Conservation (phyloP, 2,797 vertebrate species). For the Clamator glandarius region DNA sequence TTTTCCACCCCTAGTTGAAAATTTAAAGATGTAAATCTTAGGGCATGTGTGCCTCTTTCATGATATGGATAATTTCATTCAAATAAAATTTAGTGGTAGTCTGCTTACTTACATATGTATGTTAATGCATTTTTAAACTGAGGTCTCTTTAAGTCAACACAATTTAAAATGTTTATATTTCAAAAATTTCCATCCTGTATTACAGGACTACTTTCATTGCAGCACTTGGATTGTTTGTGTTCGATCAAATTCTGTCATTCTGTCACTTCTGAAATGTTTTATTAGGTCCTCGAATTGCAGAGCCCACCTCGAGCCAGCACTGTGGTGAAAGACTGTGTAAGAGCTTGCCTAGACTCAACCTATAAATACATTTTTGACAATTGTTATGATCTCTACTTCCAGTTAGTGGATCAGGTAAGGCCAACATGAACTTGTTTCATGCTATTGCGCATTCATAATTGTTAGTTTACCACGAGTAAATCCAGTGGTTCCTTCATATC, state of each 20-base stretch:
- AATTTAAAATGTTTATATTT: not conserved
- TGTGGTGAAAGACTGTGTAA: slow-evolving; percentile 96
- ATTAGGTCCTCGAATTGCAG: slow-evolving; percentile 94
- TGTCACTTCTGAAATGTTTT: not conserved
- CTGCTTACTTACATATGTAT: not conserved
- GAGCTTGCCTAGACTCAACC: slow-evolving; percentile 93
- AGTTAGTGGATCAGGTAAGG: slow-evolving; percentile 92
- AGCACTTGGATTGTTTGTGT: not conserved
- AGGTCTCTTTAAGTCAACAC: not conserved
- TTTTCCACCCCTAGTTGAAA: not conserved
- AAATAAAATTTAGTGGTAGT: not conserved
- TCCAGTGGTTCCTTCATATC: not conserved
- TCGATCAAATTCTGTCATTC: not conserved
- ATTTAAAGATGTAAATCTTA: not conserved
- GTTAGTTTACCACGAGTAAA: not conserved
- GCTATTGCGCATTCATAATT: not conserved
- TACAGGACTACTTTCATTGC: not conserved
- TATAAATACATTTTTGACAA: slow-evolving; percentile 99
- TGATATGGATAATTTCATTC: not conserved
- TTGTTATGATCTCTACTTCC: slow-evolving; percentile 94
- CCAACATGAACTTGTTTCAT: not conserved
- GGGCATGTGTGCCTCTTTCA: not conserved
- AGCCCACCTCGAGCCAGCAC: slow-evolving; percentile 92
- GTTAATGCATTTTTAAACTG: not conserved
- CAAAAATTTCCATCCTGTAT: not conserved